A percentile compares a stretch with the other conserved stretches of the same genome.
These are phyloP conservation scores for Ctenosaura bakeri DNA, from an alignment of 2,797 vertebrate species.

Conservation along the genomic window DNA sequence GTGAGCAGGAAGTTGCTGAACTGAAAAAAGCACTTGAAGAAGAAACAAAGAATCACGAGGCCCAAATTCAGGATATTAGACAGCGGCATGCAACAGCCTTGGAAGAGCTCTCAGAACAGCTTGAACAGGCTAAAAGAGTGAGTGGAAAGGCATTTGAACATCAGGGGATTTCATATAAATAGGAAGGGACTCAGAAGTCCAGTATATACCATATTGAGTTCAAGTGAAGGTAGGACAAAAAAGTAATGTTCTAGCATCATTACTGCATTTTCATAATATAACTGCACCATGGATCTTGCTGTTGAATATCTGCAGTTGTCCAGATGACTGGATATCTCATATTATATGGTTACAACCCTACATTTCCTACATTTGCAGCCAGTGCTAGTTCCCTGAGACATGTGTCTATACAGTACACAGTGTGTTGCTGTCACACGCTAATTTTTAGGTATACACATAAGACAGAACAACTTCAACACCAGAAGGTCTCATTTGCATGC, in stretches of 20 bases:
- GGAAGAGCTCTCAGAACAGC: slow-evolving; percentile 95
- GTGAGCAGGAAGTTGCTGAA: slow-evolving; percentile 96
- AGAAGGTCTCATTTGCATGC: no score
- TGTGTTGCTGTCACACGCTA: neutral
- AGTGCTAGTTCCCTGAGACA: neutral
- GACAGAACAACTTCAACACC: neutral
- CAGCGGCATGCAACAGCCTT: slow-evolving; percentile 90
- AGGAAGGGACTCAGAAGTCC: neutral
- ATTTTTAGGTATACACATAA: neutral
- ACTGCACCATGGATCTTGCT: neutral
- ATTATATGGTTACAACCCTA: neutral
- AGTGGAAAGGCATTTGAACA: slow-evolving; percentile 47
- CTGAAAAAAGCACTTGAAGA: slow-evolving; percentile 97
- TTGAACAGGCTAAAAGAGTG: slow-evolving; percentile 97
- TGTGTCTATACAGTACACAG: neutral
- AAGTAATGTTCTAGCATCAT: neutral
- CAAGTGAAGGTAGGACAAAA: neutral
- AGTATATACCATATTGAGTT: neutral
- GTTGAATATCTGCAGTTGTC: neutral
- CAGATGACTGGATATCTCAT: neutral
- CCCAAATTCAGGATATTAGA: slow-evolving; percentile 96
- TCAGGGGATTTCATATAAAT: neutral
- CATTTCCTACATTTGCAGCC: neutral
- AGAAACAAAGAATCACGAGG: slow-evolving; percentile 94
- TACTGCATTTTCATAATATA: neutral